Conservation (phyloP, 2,113 vertebrate species). For the Marmota monax region DNA sequence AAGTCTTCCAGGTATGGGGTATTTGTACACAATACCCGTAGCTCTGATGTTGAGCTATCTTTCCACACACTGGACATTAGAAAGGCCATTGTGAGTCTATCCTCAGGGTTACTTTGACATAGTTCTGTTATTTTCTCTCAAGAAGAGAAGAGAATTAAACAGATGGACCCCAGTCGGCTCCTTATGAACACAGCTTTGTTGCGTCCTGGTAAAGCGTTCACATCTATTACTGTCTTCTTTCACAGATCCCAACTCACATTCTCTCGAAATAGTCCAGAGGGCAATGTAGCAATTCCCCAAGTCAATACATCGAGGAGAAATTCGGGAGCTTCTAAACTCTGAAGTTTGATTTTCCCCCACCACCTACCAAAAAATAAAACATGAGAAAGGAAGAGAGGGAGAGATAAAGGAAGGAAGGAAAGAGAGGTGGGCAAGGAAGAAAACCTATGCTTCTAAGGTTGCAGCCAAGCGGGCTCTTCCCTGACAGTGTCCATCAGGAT, state of each 20-base stretch:
- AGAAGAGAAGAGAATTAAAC: slow-evolving; percentile 59
- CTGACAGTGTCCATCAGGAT: not conserved
- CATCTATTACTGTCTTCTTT: slow-evolving; percentile 62
- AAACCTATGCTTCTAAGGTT: not conserved
- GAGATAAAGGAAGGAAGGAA: not conserved
- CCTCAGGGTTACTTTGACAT: not conserved
- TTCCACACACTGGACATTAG: not conserved
- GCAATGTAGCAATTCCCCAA: not conserved
- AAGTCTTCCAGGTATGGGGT: fast-evolving
- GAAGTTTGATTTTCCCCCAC: not conserved
- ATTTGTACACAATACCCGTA: not conserved
- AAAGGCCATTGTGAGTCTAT: not conserved
- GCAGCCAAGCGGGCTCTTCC: too few relatives aligned
- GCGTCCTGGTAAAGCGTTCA: slow-evolving; percentile 60
- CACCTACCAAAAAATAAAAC: not conserved
- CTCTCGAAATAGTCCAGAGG: slow-evolving; percentile 64
- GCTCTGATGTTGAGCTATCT: not conserved
- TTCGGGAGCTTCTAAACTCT: not conserved
- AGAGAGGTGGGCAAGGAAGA: not conserved
- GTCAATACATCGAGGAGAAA: not conserved
- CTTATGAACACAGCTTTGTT: slow-evolving; percentile 72
- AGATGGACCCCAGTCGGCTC: slow-evolving; percentile 72
- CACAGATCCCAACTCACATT: slow-evolving; percentile 66
- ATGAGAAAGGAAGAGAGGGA: not conserved
- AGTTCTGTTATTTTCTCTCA: slow-evolving; percentile 67